These are phyloP conservation scores for Drosophila orena DNA, from an alignment of 1,140 invertebrate genomes.

Conservation along the genomic window DNA sequence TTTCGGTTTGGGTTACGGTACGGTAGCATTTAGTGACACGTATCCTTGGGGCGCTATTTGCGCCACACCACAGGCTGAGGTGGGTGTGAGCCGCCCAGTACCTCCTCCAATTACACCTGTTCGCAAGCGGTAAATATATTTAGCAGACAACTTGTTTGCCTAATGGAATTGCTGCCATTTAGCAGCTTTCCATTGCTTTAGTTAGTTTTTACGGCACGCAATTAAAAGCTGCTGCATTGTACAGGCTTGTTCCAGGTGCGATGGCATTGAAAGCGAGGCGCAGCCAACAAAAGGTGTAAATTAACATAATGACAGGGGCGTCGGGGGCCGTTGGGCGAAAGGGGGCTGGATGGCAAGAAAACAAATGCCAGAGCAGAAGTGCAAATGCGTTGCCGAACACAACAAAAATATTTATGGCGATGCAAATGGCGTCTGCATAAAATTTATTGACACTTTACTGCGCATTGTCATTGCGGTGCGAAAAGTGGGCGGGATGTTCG, in stretches of 20 bases:
- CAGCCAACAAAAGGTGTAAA: slow-evolving; percentile 65
- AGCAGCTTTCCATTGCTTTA: slow-evolving; percentile 39
- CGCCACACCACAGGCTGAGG: slow-evolving; percentile 35
- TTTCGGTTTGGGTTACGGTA: slow-evolving; percentile 12
- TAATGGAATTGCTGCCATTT: slow-evolving; percentile 29
- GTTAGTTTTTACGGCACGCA: slow-evolving; percentile 64
- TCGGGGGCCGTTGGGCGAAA: too few relatives aligned
- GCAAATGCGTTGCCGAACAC: slow-evolving; percentile 17
- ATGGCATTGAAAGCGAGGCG: slow-evolving; percentile 32
- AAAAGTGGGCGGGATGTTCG: background rate
- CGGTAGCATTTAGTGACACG: slow-evolving; percentile 32
- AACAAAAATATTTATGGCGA: slow-evolving; percentile 74
- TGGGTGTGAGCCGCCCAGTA: background rate
- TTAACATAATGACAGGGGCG: slow-evolving; percentile 66
- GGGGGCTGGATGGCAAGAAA: slow-evolving; percentile 4
- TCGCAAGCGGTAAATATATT: slow-evolving; percentile 44
- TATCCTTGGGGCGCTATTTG: slow-evolving; percentile 65
- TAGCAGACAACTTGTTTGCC: slow-evolving; percentile 38
- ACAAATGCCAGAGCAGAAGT: slow-evolving; percentile 34
- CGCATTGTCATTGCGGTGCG: slow-evolving; percentile 65
- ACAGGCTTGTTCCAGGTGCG: slow-evolving; percentile 17
- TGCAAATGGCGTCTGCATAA: slow-evolving; percentile 80
- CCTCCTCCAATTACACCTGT: slow-evolving; percentile 41
- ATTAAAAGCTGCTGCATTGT: slow-evolving; percentile 62
- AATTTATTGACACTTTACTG: slow-evolving; percentile 81